Evolutionary conservation across 2,113 vertebrate species (phyloP).

Genomic region (Pipra filicauda): DNA sequence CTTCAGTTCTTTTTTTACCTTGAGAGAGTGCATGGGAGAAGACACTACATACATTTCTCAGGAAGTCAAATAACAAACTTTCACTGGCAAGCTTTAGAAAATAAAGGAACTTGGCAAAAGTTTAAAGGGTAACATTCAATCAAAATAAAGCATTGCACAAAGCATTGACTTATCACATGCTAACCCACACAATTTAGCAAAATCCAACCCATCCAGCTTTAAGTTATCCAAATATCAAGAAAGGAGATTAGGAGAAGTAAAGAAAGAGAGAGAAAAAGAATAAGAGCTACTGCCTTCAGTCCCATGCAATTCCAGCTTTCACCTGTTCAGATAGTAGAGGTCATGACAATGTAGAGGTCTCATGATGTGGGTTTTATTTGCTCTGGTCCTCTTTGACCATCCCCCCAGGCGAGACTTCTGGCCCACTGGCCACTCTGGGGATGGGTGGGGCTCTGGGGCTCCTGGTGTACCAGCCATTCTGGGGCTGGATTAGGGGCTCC

Average conservation of each 20-base stretch:
- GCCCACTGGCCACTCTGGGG: not conserved
- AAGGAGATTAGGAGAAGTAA: not conserved
- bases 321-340: not conserved
- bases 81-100: not conserved
- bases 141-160: not conserved
- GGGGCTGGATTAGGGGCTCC: not conserved
- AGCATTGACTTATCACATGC: not conserved
- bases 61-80: not conserved
- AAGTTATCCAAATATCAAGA: not conserved
- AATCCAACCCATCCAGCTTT: not conserved
- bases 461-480: not conserved
- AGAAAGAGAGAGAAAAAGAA: not conserved
- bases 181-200: not conserved
- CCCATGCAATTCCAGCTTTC: not conserved
- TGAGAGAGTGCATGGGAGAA: not conserved
- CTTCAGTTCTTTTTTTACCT: not conserved
- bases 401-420: not conserved
- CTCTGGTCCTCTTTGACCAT: not conserved
- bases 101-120: not conserved
- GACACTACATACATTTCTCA: not conserved
- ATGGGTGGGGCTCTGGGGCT: not conserved
- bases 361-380: not conserved
- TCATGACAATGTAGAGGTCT: not conserved
- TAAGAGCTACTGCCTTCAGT: not conserved
- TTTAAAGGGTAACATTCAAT: not conserved